A percentile compares a stretch with the other conserved stretches of the same genome.
Evolutionary conservation across 2,797 vertebrate genomes (phyloP).

Genomic region (Anableps anableps): DNA sequence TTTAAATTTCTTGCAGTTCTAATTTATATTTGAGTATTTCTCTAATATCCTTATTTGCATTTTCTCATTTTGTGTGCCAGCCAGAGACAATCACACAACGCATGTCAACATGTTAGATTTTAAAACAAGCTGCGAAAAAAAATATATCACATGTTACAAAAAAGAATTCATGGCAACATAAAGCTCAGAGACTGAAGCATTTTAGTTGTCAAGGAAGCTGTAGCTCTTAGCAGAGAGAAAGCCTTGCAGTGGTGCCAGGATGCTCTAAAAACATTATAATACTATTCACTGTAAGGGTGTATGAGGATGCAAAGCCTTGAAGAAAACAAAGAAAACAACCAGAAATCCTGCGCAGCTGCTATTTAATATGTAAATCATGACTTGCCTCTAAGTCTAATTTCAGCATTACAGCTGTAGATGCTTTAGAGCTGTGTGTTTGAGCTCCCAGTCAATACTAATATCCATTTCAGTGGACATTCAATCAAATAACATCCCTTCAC

Average conservation of each 20-base stretch:
- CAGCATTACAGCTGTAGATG: constrained; percentile 59
- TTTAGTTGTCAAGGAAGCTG: constrained; percentile 62
- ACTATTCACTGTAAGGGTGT: constrained; percentile 57
- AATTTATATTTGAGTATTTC: constrained; percentile 20
- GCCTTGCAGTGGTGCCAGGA: constrained; percentile 62
- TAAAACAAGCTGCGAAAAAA: constrained; percentile 3
- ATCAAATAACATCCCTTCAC: constrained; percentile 34
- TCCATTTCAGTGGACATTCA: constrained; percentile 56
- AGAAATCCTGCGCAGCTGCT: constrained; percentile 70
- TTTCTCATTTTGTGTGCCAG: constrained; percentile 49
- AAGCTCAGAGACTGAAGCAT: constrained; percentile 46
- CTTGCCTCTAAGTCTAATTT: constrained; percentile 61
- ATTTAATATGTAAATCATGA: constrained; percentile 71
- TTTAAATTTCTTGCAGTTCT: constrained; percentile 42
- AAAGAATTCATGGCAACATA: constrained; percentile 51
- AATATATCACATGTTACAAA: constrained; percentile 28
- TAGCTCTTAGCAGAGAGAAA: constrained; percentile 46
- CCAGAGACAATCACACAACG: constrained; percentile 46
- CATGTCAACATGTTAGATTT: constrained; percentile 16
- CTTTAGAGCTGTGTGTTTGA: constrained; percentile 45
- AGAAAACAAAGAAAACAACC: constrained; percentile 62
- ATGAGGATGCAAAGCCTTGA: constrained; percentile 55
- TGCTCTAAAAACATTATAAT: constrained; percentile 55
- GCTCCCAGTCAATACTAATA: constrained; percentile 49
- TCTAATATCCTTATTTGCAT: constrained; percentile 44